Evolutionary conservation across 2,888 invertebrate species (phyloP), one percentile per base, ranked within the genome.

Genomic region (Sceliomorpha sp.): DNA sequence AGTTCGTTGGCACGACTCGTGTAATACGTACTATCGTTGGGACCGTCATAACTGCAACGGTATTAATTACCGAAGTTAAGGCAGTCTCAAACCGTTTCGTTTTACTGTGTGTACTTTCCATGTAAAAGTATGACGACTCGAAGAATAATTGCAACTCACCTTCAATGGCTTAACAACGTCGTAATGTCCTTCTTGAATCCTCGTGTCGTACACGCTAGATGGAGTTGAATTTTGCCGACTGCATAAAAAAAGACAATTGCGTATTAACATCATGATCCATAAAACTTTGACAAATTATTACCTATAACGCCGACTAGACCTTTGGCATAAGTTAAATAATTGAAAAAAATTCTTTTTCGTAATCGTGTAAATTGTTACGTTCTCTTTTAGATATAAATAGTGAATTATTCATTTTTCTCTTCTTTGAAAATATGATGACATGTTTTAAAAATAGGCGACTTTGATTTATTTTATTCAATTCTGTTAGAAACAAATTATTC

Each of bases 151-250:
- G 53, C 47, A 20, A 75, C 85, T 82, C 74, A 88, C 88, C 86
- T 86, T 88, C 34, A 81, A 32, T 66, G 87, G 77, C 72, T 89
- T 89, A 56, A 87, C 83, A 64, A 85, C 80, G 69, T 89, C 89
- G 78, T 88, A 89, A 76, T 86, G 83, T 40, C 82, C 84, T 71
- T 88, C 88, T 72, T 80, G 84, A 39, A 82, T 77, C 50, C 85
- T 81, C 55, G 83, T 70, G 26, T 87, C 85, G 71, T 82, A 86
- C 51, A 82, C 69, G 42, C 76, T 81, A 45, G 77, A 70, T 15
- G 79, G 59, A 15, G 78, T 76, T 17, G 82, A 85, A 70, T 84
- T 85, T 71, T 85, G 80, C 48, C 77, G 72, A 47, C 80, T 82
- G 70, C 29, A 71, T 68, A 67, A 51, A 58, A 64, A 56, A 26